Percentiles rank a stretch among this genome's conserved stretches.
phyloP scores from a whole-genome alignment of 1,140 invertebrate species.

The Gonatopus flavifemur region DNA sequence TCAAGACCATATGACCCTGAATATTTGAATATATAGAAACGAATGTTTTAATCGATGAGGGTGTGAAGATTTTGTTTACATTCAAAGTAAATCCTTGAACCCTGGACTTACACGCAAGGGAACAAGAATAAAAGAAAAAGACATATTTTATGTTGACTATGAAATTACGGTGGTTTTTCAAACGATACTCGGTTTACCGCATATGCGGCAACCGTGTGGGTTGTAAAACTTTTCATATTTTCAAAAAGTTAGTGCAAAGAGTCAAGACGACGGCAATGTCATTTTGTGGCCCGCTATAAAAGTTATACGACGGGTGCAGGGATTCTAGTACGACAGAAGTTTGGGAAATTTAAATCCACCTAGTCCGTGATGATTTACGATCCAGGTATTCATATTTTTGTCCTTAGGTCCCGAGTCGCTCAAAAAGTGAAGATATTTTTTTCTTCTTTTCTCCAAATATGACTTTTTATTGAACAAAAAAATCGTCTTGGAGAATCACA shows the following conservation, averaged over 20 bases:
- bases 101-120: too few species aligned
- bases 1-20: too few species aligned
- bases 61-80: too few species aligned
- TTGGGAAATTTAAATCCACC: not conserved
- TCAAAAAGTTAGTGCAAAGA: not conserved
- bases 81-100: too few species aligned
- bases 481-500: too few species aligned
- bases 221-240: conserved; percentile 14
- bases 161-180: conserved; percentile 7
- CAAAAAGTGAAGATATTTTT: too few species aligned
- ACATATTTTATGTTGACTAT: not conserved
- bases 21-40: too few species aligned
- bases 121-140: not conserved
- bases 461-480: too few species aligned
- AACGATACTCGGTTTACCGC: conserved; percentile 20
- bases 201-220: too few species aligned
- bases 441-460: too few species aligned
- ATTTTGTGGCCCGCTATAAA: conserved; percentile 21
- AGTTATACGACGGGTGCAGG: conserved; percentile 14
- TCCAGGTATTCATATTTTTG: too few species aligned
- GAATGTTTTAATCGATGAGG: not conserved
- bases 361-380: conserved; percentile 15
- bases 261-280: conserved; percentile 3
- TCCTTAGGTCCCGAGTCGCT: conserved; percentile 28
- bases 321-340: not conserved